Base-by-base conservation (phyloP, 2,113 vertebrate species). In the Lampris incognitus region DNA sequence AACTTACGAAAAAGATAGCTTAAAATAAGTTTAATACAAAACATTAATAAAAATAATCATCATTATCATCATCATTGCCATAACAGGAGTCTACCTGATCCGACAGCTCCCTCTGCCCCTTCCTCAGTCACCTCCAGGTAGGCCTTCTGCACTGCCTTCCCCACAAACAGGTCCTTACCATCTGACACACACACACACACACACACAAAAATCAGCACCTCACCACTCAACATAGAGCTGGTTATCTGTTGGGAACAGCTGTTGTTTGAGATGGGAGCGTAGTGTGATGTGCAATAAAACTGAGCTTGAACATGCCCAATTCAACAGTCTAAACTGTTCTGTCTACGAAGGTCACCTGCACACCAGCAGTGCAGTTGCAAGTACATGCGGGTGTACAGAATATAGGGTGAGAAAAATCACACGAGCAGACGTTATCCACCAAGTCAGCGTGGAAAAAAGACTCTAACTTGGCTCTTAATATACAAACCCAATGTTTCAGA, bases 121-220 rank as follows among this genome's bases (percentile, higher is more conserved):
- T 99, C 98, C 92, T 99, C 98, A 3, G 97, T 98, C 91, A 99
- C 96, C 93, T 99, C 98, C 81, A 99, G 89, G 90, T 97, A 97
- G 1, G 96, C 94, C 88, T 98, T 98, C 91, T 99, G 98, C 79
- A 99, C 94, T 0, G 95, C 97, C 88, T 96, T 98, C 46, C 94
- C 95, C 64, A 99, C 95, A 85, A 95, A 96, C 85, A 99, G 88
- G 54, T 96, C 96, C 86, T 96, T 96, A 66, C 94, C 95, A 83
- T 96, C 97, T 99, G 92, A 7, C 87, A 59, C 74, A 73, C 57
- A 46, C 50, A 57, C 46, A 62, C 56, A 72, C 9, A 66, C 49
- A 54, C 36, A 39, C 9, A 38, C 42, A 40, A 5, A 11, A 5
- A 11, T 4, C 6, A 10, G 5, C 38, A 61, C 39, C 38, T 11